phyloP scores from a whole-genome alignment of 2,113 vertebrate genomes.

The Limanda limanda region DNA sequence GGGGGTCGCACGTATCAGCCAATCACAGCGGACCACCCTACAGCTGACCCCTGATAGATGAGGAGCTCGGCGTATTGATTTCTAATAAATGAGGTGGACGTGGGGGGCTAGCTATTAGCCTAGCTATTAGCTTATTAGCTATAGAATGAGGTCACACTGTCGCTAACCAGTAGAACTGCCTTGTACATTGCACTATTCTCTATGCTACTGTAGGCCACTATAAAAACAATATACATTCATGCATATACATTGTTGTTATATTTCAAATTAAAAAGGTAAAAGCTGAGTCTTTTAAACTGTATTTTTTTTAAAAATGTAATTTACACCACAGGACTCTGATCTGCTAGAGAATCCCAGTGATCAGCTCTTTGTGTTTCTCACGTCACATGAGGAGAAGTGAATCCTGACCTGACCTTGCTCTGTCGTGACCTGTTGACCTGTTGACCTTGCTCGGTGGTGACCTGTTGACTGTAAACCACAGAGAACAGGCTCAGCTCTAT shows the following conservation, averaged over 20 bases:
- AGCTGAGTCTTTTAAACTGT: background rate
- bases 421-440: too few species aligned
- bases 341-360: background rate
- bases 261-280: too few species aligned
- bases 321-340: too few species aligned
- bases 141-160: constrained; percentile 11
- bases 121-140: constrained; percentile 10
- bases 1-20: background rate
- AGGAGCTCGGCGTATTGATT: constrained; percentile 25
- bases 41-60: constrained; percentile 6
- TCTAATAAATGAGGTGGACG: constrained; percentile 15
- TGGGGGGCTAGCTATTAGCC: background rate
- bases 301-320: background rate
- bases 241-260: too few species aligned
- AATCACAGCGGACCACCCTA: background rate
- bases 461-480: constrained; percentile 42
- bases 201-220: too few species aligned
- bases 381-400: background rate
- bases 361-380: background rate
- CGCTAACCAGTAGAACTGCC: background rate
- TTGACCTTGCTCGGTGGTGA: background rate
- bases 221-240: background rate
- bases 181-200: background rate
- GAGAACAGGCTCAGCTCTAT: background rate
- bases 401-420: background rate